A percentile compares a stretch with the other conserved stretches of the same genome.
phyloP scores from a whole-genome alignment of 2,888 invertebrate species.

The Erebia epiphron region DNA sequence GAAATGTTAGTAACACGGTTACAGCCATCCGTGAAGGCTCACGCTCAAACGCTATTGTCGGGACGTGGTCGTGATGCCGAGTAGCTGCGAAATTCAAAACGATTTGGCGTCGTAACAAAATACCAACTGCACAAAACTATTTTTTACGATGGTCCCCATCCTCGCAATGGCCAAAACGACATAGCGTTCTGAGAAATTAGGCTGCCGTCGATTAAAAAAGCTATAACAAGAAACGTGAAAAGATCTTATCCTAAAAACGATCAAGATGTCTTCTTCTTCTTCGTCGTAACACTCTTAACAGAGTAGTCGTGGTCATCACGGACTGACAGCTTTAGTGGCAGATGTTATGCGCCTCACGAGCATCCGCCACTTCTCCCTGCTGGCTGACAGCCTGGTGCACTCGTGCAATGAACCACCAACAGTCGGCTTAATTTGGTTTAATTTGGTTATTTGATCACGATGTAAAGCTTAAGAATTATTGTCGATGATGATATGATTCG shows the following conservation, averaged over 20 bases:
- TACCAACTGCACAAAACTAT: slow-evolving; percentile 4
- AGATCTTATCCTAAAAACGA: neutral
- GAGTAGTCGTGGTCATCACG: too few species aligned
- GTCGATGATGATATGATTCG: too few species aligned
- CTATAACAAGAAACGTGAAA: neutral
- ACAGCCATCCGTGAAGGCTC: slow-evolving; percentile 32
- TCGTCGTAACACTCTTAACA: too few species aligned
- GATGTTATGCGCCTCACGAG: too few species aligned
- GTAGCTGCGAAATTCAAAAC: slow-evolving; percentile 26
- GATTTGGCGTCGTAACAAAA: slow-evolving; percentile 1
- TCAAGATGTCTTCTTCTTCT: too few species aligned
- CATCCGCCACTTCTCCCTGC: too few species aligned
- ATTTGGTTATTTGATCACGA: too few species aligned
- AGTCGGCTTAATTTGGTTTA: too few species aligned
- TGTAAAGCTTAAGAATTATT: too few species aligned
- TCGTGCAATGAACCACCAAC: too few species aligned
- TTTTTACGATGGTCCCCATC: neutral
- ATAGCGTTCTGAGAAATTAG: slow-evolving; percentile 2
- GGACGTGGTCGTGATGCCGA: slow-evolving; percentile 31
- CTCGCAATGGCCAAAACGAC: neutral
- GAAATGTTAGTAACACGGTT: slow-evolving; percentile 35
- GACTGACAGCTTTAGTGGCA: too few species aligned
- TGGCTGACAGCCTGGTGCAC: too few species aligned
- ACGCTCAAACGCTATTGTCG: slow-evolving; percentile 34
- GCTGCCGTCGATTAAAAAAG: neutral